Evolutionary conservation across 2,888 invertebrate genomes (phyloP), one percentile per base, ranked within the genome.

Genomic region (Caenorhabditis sp.): DNA sequence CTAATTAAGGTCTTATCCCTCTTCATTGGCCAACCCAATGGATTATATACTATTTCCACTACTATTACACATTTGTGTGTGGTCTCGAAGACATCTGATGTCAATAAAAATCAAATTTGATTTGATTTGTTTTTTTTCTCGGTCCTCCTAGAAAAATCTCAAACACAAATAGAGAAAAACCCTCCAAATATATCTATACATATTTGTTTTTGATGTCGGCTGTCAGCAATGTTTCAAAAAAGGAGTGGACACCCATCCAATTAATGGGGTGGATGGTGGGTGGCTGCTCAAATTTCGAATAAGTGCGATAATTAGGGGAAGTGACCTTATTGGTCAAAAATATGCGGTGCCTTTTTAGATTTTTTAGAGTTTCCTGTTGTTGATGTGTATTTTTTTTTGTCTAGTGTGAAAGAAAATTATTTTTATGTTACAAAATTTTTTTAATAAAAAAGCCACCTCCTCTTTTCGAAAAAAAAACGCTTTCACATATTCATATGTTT

Each of bases 281-380:
- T 17, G 43, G 65, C 65, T 61, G 10, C 65, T 70, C 70, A 66
- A 70, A 66, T 70, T 70, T 70, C 70, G 62, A 3, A 65, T 70
- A 65, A 70, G 70, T 65, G 70, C 70, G 50, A 65, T 70, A 70
- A 70, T 70, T 70, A 70, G 17, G 17, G 43, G 43, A 43, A 43
- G 17, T 43, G 43, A 43, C 43, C 43, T 43, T 43, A 43, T 43
- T 43, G 43, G 43, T 43, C 43, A 43, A 43, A 43, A 43, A 43
- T 43, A 43, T 43, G 43, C 17, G 43, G 14, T 14, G 43, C 43
- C 31, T 31, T 31, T 31, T 31, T 31, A n/a, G n/a, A n/a, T n/a
- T n/a, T n/a, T n/a, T 36, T 36, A 36, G 36, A 36, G 36, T 36
- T 43, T 43, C 10, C 43, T 43, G 43, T 14, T 31, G 31, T 10